These are phyloP conservation scores for Papio anubis DNA, from an alignment of 2,113 vertebrate species.

Conservation along the genomic window DNA sequence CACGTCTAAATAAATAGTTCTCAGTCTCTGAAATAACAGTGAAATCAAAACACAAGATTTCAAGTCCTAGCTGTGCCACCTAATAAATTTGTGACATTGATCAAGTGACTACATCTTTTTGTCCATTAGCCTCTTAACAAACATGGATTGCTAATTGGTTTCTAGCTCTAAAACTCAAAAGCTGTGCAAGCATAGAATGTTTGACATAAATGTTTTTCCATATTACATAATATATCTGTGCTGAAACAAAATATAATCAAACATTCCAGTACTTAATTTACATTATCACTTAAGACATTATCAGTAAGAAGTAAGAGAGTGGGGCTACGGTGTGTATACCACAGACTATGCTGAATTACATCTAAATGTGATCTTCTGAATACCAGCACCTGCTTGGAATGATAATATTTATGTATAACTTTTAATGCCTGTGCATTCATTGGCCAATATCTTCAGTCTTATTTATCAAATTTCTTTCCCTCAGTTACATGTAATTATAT, in stretches of 20 bases:
- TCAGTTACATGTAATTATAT: background rate
- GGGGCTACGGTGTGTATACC: background rate
- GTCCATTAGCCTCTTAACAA: background rate
- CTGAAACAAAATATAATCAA: conserved; percentile 6
- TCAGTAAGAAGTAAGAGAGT: background rate
- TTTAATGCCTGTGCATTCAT: background rate
- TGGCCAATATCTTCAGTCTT: background rate
- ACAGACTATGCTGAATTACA: background rate
- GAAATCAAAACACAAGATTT: background rate
- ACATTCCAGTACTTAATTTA: background rate
- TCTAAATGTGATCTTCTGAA: background rate
- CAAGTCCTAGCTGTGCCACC: background rate
- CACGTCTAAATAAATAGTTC: background rate
- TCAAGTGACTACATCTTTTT: background rate
- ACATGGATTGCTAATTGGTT: background rate
- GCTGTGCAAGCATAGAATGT: background rate
- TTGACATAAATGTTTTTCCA: background rate
- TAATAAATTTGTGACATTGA: background rate
- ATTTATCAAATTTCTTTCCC: background rate
- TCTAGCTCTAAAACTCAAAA: background rate
- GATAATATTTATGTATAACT: background rate
- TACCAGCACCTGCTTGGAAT: background rate
- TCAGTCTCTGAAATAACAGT: background rate
- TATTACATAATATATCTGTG: background rate
- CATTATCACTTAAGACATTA: background rate